Evolutionary conservation across 2,797 vertebrate genomes (phyloP).

Genomic region (Cetoscarus ocellatus): DNA sequence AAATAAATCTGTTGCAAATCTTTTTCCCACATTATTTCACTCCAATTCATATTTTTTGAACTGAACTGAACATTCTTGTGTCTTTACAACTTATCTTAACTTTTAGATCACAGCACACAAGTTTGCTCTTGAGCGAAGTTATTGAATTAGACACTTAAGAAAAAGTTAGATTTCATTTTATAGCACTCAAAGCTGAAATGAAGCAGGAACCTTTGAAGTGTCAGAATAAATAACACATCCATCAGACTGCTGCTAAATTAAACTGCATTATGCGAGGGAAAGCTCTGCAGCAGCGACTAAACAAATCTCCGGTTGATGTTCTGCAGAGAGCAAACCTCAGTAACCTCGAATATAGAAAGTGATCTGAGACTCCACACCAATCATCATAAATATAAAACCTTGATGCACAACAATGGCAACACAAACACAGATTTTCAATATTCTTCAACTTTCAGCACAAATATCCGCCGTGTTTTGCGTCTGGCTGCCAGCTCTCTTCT

Average conservation of each 20-base stretch:
- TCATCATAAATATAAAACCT: conserved; percentile 11
- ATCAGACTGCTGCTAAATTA: background rate
- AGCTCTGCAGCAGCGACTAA: conserved; percentile 5
- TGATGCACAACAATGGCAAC: conserved; percentile 12
- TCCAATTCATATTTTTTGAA: too few species aligned
- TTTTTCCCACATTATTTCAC: too few species aligned
- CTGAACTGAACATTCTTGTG: too few species aligned
- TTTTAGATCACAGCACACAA: too few species aligned
- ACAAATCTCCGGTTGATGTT: background rate
- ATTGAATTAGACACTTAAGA: background rate
- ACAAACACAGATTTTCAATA: conserved; percentile 6
- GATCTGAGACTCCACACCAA: conserved; percentile 2
- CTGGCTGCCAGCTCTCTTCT: conserved; percentile 36
- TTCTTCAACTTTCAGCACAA: conserved; percentile 30
- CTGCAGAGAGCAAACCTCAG: background rate
- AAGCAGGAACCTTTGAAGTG: background rate
- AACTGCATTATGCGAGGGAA: background rate
- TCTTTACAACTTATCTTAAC: too few species aligned
- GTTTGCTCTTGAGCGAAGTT: too few species aligned
- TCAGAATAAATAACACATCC: background rate
- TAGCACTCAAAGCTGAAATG: background rate
- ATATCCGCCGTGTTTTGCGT: conserved; percentile 44
- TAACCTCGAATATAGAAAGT: conserved; percentile 4
- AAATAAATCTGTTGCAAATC: too few species aligned
- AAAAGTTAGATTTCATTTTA: background rate